Percentiles rank a stretch among this genome's conserved stretches.
Conservation (phyloP, 1,140 invertebrate species). For the Stegodyphus mimosarum region DNA sequence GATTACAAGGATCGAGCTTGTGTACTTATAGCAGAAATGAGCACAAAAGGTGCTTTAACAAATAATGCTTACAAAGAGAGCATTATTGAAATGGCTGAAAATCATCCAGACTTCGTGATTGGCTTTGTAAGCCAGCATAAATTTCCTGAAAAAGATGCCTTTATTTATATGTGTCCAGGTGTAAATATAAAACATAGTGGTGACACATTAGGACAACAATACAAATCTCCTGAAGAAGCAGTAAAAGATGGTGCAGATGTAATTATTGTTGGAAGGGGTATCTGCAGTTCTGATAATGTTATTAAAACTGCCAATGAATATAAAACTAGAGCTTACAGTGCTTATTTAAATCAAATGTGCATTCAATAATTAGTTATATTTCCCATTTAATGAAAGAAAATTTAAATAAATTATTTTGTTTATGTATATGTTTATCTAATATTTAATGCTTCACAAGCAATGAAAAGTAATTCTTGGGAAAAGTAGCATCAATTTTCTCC, state of each 20-base stretch:
- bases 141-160: conserved; percentile 65
- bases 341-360: conserved; percentile 72
- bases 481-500: too few relatives aligned
- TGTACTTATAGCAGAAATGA: conserved; percentile 78
- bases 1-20: conserved; percentile 56
- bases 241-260: conserved; percentile 87
- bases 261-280: conserved; percentile 93
- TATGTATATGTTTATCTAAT: too few relatives aligned
- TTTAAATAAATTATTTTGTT: too few relatives aligned
- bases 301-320: conserved; percentile 77
- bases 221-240: conserved; percentile 83
- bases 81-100: conserved; percentile 76
- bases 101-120: conserved; percentile 78
- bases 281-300: conserved; percentile 78
- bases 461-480: too few relatives aligned
- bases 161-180: conserved; percentile 72
- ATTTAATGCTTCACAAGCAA: too few relatives aligned
- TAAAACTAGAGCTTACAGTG: conserved; percentile 79
- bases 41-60: conserved; percentile 82
- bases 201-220: conserved; percentile 78
- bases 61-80: conserved; percentile 77
- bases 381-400: too few relatives aligned
- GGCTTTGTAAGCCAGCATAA: conserved; percentile 91
- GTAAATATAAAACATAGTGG: conserved; percentile 66
- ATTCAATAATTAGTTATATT: too few relatives aligned